Conservation (phyloP, 35 echinoderm and acorn worm genomes). For the Ophiothrix spiculata region DNA sequence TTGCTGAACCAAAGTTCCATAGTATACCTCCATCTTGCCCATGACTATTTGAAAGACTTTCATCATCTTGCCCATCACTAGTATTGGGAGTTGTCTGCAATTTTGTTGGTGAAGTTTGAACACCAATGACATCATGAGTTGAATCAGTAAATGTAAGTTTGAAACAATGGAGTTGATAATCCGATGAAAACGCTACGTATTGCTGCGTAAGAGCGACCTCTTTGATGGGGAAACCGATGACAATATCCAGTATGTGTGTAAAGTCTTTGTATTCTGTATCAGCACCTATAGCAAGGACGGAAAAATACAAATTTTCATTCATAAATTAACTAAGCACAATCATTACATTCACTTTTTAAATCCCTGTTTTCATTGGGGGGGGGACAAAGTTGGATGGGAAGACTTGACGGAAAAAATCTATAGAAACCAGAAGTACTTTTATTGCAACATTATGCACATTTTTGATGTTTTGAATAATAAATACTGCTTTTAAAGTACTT, state of each 20-base stretch:
- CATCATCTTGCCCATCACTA: not conserved
- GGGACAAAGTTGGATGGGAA: no score
- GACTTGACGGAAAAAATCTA: no score
- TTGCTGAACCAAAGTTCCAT: not conserved
- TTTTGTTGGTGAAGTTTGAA: not conserved
- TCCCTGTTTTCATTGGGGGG: no score
- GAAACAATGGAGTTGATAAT: not conserved
- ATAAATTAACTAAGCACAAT: not conserved
- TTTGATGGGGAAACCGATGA: not conserved
- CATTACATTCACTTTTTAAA: no score
- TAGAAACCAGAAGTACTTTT: no score
- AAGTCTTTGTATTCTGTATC: conserved; percentile 11
- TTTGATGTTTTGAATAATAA: no score
- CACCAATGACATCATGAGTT: not conserved
- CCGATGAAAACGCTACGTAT: not conserved
- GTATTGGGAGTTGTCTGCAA: no score
- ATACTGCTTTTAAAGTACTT: no score
- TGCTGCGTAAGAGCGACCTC: not conserved
- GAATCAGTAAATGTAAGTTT: not conserved
- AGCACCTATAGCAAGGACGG: not conserved
- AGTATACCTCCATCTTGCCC: not conserved
- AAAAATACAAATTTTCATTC: not conserved
- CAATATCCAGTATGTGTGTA: not conserved
- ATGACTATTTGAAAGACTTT: not conserved
- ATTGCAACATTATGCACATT: no score